These are phyloP conservation scores for Alligator mississippiensis DNA, from an alignment of 2,113 vertebrate species.

Conservation along the genomic window DNA sequence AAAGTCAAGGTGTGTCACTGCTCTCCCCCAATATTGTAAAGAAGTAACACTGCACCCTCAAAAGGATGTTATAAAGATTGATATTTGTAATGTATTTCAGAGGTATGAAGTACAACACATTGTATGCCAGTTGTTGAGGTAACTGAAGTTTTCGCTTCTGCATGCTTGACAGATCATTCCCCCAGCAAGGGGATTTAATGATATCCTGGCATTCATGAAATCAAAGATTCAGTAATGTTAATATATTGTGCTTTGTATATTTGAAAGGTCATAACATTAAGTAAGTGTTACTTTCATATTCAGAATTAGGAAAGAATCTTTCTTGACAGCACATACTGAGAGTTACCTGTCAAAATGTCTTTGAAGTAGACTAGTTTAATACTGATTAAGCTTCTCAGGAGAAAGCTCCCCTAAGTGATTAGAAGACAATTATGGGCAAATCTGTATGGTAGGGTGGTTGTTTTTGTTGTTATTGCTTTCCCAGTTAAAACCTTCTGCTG, in stretches of 20 bases:
- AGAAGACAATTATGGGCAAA: slow-evolving; percentile 40
- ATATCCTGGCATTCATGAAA: background rate
- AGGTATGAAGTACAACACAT: background rate
- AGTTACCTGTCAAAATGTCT: background rate
- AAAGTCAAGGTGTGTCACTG: too few species aligned
- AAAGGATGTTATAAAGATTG: rapidly evolving
- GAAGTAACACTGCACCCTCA: background rate
- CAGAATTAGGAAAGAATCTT: background rate
- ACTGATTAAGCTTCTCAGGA: slow-evolving; percentile 20
- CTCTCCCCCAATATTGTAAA: too few species aligned
- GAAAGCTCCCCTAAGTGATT: slow-evolving; percentile 27
- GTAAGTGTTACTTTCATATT: background rate
- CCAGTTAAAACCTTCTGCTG: background rate
- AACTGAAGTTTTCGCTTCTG: background rate
- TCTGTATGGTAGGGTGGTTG: background rate
- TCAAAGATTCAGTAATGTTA: background rate
- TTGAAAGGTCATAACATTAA: background rate
- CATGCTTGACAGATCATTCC: rapidly evolving
- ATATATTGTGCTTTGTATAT: background rate
- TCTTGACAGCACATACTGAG: background rate
- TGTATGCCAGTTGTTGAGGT: background rate
- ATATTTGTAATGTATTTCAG: background rate
- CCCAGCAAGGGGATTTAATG: rapidly evolving
- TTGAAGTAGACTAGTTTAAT: background rate
- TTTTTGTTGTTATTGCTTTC: background rate